A percentile compares a stretch with the other conserved stretches of the same genome.
These are phyloP conservation scores for Opisthocomus hoazin DNA, from an alignment of 2,113 vertebrate genomes.

Conservation along the genomic window DNA sequence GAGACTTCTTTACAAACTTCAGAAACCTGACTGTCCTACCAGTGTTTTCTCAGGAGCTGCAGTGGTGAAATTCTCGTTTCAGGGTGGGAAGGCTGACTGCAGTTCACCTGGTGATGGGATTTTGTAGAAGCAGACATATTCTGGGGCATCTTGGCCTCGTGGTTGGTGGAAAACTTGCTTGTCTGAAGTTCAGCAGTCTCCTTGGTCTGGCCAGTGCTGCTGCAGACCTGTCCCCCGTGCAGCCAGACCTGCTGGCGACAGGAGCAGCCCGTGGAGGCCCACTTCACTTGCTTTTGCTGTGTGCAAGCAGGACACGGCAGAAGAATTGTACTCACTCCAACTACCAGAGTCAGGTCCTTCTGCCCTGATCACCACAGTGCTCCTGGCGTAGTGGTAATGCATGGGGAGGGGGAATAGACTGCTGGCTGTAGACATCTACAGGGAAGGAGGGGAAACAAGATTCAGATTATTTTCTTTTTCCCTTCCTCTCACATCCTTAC, in stretches of 20 bases:
- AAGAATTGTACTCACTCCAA: not conserved
- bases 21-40: not conserved
- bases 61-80: not conserved
- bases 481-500: accelerated
- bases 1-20: not conserved
- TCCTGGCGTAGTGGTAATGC: not conserved
- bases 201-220: not conserved
- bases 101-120: not conserved
- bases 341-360: not conserved
- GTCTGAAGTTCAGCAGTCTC: not conserved
- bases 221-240: not conserved
- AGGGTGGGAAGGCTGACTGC: not conserved
- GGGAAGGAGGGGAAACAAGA: not conserved
- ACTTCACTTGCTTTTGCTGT: not conserved
- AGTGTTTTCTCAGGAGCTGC: not conserved
- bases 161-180: not conserved
- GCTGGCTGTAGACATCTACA: not conserved
- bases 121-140: not conserved
- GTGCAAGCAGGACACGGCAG: not conserved
- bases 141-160: not conserved
- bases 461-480: not conserved
- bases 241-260: not conserved
- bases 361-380: not conserved
- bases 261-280: not conserved
- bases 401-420: not conserved